These are phyloP conservation scores for Xestia rhomboidea DNA, from an alignment of 2,888 invertebrate species.

Conservation along the genomic window DNA sequence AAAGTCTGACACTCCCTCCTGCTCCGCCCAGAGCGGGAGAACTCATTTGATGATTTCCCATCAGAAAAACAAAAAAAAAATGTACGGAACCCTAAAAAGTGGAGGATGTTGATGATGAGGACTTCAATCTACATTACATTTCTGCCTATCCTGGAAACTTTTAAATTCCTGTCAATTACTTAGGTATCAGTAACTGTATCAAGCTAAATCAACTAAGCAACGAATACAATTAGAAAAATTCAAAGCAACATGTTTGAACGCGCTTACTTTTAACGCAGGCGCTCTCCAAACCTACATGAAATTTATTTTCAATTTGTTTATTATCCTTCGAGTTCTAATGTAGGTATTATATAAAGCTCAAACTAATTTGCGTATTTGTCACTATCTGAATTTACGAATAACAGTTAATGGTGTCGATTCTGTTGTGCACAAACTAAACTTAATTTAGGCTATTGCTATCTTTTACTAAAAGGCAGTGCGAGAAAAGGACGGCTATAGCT, in stretches of 20 bases:
- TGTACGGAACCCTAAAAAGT: too few relatives aligned
- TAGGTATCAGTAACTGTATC: too few relatives aligned
- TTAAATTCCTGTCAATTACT: neutral
- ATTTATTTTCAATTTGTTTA: neutral
- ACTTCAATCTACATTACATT: neutral
- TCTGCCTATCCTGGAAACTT: neutral
- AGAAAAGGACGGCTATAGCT: too few relatives aligned
- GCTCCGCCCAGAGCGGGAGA: too few relatives aligned
- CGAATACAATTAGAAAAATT: neutral
- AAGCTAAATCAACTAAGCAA: neutral
- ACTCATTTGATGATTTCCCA: too few relatives aligned
- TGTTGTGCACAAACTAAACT: too few relatives aligned
- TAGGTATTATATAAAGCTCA: neutral
- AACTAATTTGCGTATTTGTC: neutral
- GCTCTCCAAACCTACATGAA: neutral
- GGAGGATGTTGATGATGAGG: too few relatives aligned
- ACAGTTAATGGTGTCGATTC: too few relatives aligned
- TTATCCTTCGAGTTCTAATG: neutral
- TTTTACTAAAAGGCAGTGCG: too few relatives aligned
- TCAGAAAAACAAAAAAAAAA: too few relatives aligned
- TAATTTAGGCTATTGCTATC: too few relatives aligned
- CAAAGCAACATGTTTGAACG: conserved; percentile 1
- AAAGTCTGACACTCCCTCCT: too few relatives aligned
- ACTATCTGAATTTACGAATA: neutral
- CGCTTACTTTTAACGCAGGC: conserved; percentile 1